Base-by-base conservation (phyloP, 2,888 invertebrate genomes). In the Noctua janthina region DNA sequence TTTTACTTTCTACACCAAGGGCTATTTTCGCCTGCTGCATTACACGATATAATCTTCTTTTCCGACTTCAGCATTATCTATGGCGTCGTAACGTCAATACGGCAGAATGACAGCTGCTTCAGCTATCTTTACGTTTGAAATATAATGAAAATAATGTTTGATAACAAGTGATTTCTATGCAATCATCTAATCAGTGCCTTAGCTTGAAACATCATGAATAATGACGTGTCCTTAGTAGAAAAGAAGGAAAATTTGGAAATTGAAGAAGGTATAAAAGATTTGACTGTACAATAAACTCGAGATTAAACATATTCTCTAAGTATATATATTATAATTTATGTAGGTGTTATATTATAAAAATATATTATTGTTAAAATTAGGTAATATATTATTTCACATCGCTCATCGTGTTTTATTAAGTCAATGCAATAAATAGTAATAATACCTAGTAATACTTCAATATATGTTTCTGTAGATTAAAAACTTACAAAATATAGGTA, bases 401-500 rank as follows among this genome's bases (percentile, higher is more conserved):
- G 15, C n/a, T n/a, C 8, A n/a, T n/a, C 46, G 46, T 68, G 68
- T 68, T 68, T 68, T 68, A 68, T 46, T 68, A n/a, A 8, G n/a
- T 59, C 59, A 13, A n/a, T 23, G n/a, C 59, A 59, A 59, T 59
- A 59, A n/a, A 56, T n/a, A n/a, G n/a, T n/a, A 56, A 56, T 56
- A 56, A 56, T 56, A 23, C 54, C 23, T 23, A 54, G 3, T 54
- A 56, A 56, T 23, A 23, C 54, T 20, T 20, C 20, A 20, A 8
- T 3, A 10, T 56, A 8, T 56, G 54, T 23, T 23, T 23, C 54
- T 56, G 10, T 54, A 56, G 54, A 56, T 56, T 56, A 23, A 7
- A 54, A 20, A 54, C 20, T 20, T 54, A 56, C 54, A 7, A 20
- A 17, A 54, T 2, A 7, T 54, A 51, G 51, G 51, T 51, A 15